These are phyloP conservation scores for Hipposideros armiger DNA, from an alignment of 2,113 vertebrate species.

Conservation along the genomic window DNA sequence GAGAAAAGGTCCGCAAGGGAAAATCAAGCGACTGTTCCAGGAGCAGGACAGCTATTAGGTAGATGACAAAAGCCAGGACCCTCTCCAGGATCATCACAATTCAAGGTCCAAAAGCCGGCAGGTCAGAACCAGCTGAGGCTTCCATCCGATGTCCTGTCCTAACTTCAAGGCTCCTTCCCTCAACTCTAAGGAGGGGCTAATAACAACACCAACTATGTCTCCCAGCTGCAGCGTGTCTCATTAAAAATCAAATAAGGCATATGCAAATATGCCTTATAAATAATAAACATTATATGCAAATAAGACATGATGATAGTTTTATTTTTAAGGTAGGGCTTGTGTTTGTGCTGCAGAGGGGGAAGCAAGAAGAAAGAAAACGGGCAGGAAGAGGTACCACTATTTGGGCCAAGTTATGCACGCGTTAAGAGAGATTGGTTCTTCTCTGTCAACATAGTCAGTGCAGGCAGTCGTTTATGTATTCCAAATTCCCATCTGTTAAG, in stretches of 20 bases:
- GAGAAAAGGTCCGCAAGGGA: background rate
- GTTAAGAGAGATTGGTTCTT: background rate
- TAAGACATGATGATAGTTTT: background rate
- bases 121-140: background rate
- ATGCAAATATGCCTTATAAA: background rate
- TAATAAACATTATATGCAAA: background rate
- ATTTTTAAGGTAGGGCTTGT: background rate
- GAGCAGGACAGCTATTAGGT: background rate
- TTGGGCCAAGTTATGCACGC: background rate
- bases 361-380: background rate
- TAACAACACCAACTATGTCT: background rate
- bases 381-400: background rate
- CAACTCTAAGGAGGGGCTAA: background rate
- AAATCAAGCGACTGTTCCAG: background rate
- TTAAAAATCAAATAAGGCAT: background rate
- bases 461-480: background rate
- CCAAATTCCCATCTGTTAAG: background rate
- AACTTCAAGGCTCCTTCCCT: background rate
- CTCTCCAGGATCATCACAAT: background rate
- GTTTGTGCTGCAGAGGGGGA: background rate
- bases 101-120: background rate
- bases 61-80: background rate
- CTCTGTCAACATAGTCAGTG: background rate
- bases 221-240: background rate
- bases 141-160: background rate